These are phyloP conservation scores for Hemistola chrysoprasaria DNA, from an alignment of 2,888 invertebrate genomes.

Conservation along the genomic window DNA sequence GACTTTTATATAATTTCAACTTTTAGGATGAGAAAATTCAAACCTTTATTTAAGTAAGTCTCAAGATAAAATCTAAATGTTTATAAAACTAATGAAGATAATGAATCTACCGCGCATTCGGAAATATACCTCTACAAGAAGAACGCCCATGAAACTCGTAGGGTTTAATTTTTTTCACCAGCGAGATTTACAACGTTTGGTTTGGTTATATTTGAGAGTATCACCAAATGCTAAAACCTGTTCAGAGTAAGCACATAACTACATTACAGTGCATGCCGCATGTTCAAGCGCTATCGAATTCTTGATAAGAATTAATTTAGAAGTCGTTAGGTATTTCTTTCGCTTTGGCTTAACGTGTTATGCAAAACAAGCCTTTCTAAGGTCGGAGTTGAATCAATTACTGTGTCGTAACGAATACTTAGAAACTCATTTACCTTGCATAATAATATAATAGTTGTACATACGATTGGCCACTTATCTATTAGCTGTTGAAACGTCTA, in stretches of 20 bases:
- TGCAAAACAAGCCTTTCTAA: constrained; percentile 50
- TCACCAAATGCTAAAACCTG: too few species aligned
- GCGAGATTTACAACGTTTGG: too few species aligned
- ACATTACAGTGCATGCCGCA: neutral
- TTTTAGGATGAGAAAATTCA: too few species aligned
- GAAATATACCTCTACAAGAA: too few species aligned
- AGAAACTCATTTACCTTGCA: constrained; percentile 45
- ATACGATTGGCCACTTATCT: constrained; percentile 33
- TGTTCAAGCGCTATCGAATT: constrained; percentile 8
- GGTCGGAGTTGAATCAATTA: constrained; percentile 54
- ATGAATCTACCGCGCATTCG: too few species aligned
- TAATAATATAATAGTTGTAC: constrained; percentile 34
- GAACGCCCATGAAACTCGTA: too few species aligned
- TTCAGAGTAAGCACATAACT: constrained; percentile 4
- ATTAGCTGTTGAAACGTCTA: constrained; percentile 13
- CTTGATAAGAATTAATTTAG: constrained; percentile 20
- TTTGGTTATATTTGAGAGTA: neutral
- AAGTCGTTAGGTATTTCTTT: constrained; percentile 19
- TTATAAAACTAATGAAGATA: too few species aligned
- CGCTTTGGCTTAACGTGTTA: constrained; percentile 28
- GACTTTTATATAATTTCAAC: too few species aligned
- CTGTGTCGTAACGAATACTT: constrained; percentile 42
- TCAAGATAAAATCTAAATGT: too few species aligned
- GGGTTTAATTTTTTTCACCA: too few species aligned
- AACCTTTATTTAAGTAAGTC: too few species aligned